Evolutionary conservation across 2,888 invertebrate genomes (phyloP).

Genomic region (Acronicta leporina): DNA sequence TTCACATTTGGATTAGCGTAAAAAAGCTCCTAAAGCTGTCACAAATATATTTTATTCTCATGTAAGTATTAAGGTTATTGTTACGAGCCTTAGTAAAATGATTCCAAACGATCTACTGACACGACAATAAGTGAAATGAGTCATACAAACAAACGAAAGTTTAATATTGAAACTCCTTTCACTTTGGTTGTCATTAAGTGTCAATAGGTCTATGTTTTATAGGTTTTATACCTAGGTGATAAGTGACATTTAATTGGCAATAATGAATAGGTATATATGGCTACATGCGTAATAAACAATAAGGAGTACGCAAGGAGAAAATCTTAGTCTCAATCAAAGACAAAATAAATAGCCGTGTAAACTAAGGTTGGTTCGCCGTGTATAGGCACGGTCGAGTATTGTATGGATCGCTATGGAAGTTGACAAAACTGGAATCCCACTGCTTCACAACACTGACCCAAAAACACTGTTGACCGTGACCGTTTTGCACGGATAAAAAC

Average conservation of each 20-base stretch:
- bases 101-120: constrained; percentile 1
- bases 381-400: no score
- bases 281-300: no score
- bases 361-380: no score
- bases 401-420: no score
- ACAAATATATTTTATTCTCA: background rate
- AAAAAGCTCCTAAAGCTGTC: constrained; percentile 1
- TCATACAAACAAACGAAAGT: constrained; percentile 49
- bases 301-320: background rate
- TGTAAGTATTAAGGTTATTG: constrained; percentile 20
- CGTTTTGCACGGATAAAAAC: no score
- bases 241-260: background rate
- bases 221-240: background rate
- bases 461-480: no score
- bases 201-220: constrained; percentile 9
- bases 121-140: constrained; percentile 13
- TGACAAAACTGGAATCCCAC: no score
- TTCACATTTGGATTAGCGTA: background rate
- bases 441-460: no score
- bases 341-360: no score
- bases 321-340: no score
- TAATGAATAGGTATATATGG: background rate
- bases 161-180: constrained; percentile 47
- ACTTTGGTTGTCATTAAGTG: constrained; percentile 31
- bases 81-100: constrained; percentile 13